Percentiles rank a stretch among this genome's conserved stretches.
These are phyloP conservation scores for Ctena decussata DNA, from an alignment of 2,888 invertebrate genomes.

Conservation along the genomic window DNA sequence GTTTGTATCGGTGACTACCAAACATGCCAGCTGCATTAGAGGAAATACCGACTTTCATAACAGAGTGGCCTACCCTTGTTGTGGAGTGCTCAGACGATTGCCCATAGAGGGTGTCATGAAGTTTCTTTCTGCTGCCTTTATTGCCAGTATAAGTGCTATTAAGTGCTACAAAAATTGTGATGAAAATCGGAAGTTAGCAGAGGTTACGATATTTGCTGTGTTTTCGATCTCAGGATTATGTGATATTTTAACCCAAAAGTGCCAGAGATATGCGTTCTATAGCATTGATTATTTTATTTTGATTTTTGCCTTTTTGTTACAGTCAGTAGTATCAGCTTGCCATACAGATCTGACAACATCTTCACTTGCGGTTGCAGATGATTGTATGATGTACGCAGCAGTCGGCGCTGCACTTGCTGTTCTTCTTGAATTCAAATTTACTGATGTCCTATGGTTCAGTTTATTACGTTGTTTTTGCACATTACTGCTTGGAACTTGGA, in stretches of 20 bases:
- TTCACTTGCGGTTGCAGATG: slow-evolving; percentile 30
- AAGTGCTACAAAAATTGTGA: slow-evolving; percentile 15
- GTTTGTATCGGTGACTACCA: slow-evolving; percentile 26
- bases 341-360: slow-evolving; percentile 4
- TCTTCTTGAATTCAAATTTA: slow-evolving; percentile 32
- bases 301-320: slow-evolving; percentile 30
- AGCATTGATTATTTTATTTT: slow-evolving; percentile 35
- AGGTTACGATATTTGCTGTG: slow-evolving; percentile 14
- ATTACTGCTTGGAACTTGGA: slow-evolving; percentile 40
- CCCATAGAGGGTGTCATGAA: slow-evolving; percentile 39
- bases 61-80: slow-evolving; percentile 36
- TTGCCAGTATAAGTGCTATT: slow-evolving; percentile 12
- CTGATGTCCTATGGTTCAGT: slow-evolving; percentile 31
- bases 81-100: slow-evolving; percentile 2
- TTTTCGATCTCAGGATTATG: slow-evolving; percentile 22
- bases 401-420: slow-evolving; percentile 22
- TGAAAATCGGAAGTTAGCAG: slow-evolving; percentile 24
- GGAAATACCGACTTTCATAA: slow-evolving; percentile 15
- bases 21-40: slow-evolving; percentile 14
- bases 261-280: slow-evolving; percentile 19
- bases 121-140: background rate
- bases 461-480: slow-evolving; percentile 34
- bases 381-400: slow-evolving; percentile 37
- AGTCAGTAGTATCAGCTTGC: slow-evolving; percentile 26
- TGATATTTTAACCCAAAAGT: slow-evolving; percentile 34